Conservation (phyloP, 2,797 vertebrate species). For the Acipenser ruthenus region DNA sequence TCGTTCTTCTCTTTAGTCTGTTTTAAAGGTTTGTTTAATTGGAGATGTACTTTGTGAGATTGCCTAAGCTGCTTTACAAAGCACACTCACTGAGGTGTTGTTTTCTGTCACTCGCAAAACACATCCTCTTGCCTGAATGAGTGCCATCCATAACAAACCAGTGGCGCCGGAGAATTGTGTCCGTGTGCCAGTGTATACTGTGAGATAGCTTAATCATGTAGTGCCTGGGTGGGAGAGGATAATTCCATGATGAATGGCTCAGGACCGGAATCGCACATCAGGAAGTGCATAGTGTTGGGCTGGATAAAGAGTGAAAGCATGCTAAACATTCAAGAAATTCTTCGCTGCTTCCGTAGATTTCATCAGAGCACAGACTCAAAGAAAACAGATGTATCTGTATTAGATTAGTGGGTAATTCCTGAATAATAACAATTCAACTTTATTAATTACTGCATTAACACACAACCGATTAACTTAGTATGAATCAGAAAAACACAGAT, state of each 20-base stretch:
- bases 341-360: conserved; percentile 4
- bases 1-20: too few relatives aligned
- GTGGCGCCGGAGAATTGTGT: conserved; percentile 24
- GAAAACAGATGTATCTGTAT: too few relatives aligned
- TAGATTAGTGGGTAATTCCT: too few relatives aligned
- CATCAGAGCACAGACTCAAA: too few relatives aligned
- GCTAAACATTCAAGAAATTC: conserved; percentile 28
- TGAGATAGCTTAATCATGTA: not conserved
- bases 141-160: conserved; percentile 25
- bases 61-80: too few relatives aligned
- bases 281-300: conserved; percentile 11
- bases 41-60: too few relatives aligned
- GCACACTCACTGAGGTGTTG: too few relatives aligned
- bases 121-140: not conserved
- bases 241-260: not conserved
- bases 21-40: too few relatives aligned
- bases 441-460: too few relatives aligned
- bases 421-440: too few relatives aligned
- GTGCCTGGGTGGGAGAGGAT: not conserved
- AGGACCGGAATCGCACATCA: conserved; percentile 11
- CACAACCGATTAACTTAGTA: too few relatives aligned
- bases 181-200: conserved; percentile 22
- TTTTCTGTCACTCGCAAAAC: not conserved
- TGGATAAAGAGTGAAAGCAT: conserved; percentile 26
- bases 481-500: too few relatives aligned